Percentiles rank a stretch among this genome's conserved stretches.
Conservation (phyloP, 2,888 invertebrate species). For the Eretmocerus hayati region DNA sequence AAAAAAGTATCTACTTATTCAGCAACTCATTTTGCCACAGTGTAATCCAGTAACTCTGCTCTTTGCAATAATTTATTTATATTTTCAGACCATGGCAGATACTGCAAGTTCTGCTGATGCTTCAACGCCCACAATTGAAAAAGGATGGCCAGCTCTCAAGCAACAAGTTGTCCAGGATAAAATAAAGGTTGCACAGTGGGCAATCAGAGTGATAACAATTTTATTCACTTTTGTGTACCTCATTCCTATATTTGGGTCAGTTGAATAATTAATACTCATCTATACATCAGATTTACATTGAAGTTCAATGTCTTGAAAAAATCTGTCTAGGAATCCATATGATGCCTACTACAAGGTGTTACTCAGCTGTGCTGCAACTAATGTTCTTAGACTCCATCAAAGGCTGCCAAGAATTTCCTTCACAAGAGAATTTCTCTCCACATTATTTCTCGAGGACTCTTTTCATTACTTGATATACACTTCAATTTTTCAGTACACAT, state of each 20-base stretch:
- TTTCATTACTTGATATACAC: conserved; percentile 96
- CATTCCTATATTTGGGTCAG: conserved; percentile 83
- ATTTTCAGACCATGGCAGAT: too few relatives aligned
- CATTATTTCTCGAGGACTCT: conserved; percentile 81
- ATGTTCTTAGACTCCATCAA: conserved; percentile 91
- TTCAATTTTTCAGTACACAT: conserved; percentile 84
- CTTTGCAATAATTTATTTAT: too few relatives aligned
- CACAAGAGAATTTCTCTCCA: conserved; percentile 73
- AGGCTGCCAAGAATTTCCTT: conserved; percentile 79
- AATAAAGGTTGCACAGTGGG: conserved; percentile 82
- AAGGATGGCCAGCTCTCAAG: conserved; percentile 60
- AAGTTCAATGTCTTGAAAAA: background rate
- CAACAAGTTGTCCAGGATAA: conserved; percentile 73
- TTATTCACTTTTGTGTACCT: conserved; percentile 78
- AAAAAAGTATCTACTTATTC: too few relatives aligned
- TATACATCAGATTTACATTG: background rate
- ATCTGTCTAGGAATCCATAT: conserved; percentile 57
- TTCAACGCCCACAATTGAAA: conserved; percentile 33
- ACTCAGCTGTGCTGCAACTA: conserved; percentile 88
- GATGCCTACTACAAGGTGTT: conserved; percentile 88
- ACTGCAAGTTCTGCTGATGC: conserved; percentile 26
- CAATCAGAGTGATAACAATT: conserved; percentile 76
- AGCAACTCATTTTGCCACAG: too few relatives aligned
- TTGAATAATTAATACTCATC: conserved; percentile 25
- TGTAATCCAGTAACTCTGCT: too few relatives aligned